phyloP scores from a whole-genome alignment of 2,888 invertebrate species.

The Agonopterix subpropinquella region DNA sequence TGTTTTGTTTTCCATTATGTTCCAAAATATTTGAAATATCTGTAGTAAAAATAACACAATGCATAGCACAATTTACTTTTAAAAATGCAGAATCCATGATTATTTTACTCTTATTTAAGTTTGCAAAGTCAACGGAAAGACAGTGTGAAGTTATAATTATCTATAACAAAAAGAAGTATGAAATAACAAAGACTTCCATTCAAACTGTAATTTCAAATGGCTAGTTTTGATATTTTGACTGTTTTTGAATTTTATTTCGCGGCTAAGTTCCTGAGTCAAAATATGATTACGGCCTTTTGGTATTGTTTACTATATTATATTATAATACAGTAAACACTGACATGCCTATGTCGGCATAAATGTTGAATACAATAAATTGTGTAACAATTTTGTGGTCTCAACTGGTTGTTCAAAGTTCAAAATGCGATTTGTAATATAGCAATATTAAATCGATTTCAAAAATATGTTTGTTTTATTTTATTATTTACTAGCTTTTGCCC shows the following conservation, averaged over 20 bases:
- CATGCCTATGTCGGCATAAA: background rate
- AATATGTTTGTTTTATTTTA: conserved; percentile 18
- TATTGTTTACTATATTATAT: background rate
- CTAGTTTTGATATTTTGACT: background rate
- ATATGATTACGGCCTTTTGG: background rate
- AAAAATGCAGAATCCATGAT: too few relatives aligned
- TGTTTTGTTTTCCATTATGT: too few relatives aligned
- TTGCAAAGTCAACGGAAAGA: conserved; percentile 1
- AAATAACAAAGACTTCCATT: background rate
- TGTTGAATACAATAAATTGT: conserved; percentile 24
- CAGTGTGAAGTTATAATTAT: background rate
- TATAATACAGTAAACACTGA: background rate
- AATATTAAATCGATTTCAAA: conserved; percentile 62
- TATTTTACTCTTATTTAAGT: background rate
- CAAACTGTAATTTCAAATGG: background rate
- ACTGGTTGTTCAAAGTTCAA: conserved; percentile 65
- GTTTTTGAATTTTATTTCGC: background rate
- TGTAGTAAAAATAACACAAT: too few relatives aligned
- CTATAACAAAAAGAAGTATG: background rate
- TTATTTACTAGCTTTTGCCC: background rate
- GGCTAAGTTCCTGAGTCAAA: too few relatives aligned
- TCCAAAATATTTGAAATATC: too few relatives aligned
- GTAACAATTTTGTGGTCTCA: conserved; percentile 48
- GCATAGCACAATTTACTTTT: background rate
- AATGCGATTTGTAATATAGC: conserved; percentile 65